Percentiles rank a stretch among this genome's conserved stretches.
Evolutionary conservation across 2,797 vertebrate species (phyloP).

Genomic region (Vultur gryphus): DNA sequence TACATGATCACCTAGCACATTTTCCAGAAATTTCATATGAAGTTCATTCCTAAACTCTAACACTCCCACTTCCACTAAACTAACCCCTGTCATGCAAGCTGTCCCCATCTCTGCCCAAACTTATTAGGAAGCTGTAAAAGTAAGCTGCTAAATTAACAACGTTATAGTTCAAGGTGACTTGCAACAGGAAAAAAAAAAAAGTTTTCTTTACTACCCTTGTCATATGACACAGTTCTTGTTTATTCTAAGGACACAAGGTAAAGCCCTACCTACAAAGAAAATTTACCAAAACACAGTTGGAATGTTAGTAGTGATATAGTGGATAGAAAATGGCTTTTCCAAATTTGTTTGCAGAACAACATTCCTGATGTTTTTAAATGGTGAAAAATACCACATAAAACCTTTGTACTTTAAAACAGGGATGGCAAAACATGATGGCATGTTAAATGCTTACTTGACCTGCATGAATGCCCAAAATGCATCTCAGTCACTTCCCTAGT

Average conservation of each 20-base stretch:
- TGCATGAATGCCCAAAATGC: background rate
- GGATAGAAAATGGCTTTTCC: background rate
- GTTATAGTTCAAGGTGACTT: background rate
- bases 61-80: background rate
- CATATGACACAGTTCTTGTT: background rate
- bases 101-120: background rate
- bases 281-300: background rate
- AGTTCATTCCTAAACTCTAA: background rate
- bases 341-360: background rate
- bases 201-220: background rate
- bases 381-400: background rate
- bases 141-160: background rate
- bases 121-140: background rate
- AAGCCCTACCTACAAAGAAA: background rate
- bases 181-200: background rate
- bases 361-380: background rate
- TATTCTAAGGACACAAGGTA: background rate
- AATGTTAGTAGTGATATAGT: background rate
- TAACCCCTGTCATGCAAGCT: background rate
- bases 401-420: background rate
- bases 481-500: background rate
- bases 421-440: background rate
- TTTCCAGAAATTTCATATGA: background rate
- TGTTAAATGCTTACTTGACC: background rate
- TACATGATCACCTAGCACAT: background rate